phyloP scores from a whole-genome alignment of 2,888 invertebrate genomes.

The Slavum lentiscoides region DNA sequence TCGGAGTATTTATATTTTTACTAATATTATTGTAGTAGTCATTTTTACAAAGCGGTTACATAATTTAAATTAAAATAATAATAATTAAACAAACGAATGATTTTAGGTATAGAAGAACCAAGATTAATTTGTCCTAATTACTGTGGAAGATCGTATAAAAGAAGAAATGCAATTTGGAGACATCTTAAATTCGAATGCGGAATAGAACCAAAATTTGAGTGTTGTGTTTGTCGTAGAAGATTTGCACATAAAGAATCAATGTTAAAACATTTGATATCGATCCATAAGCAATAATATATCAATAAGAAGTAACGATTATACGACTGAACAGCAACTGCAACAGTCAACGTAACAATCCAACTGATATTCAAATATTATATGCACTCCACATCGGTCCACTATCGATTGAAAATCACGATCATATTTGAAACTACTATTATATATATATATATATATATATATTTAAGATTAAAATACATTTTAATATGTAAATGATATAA shows the following conservation, averaged over 20 bases:
- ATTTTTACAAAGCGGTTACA: no score
- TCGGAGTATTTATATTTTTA: no score
- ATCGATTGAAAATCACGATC: no score
- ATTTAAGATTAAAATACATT: no score
- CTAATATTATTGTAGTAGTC: no score
- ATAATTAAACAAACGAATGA: not conserved
- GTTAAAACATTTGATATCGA: conserved; percentile 59
- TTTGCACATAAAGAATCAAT: conserved; percentile 64
- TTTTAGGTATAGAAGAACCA: not conserved
- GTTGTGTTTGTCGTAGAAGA: conserved; percentile 60
- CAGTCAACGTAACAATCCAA: no score
- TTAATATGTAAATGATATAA: no score
- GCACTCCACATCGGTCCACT: no score
- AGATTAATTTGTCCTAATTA: not conserved
- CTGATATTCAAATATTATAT: no score
- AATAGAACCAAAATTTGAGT: conserved; percentile 66
- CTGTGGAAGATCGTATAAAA: not conserved
- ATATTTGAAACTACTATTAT: no score
- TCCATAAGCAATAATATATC: not conserved
- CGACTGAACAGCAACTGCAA: no score
- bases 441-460: no score
- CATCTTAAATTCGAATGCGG: conserved; percentile 66
- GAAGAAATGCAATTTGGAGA: not conserved
- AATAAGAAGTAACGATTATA: not conserved
- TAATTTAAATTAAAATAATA: not conserved